Evolutionary conservation across 2,888 invertebrate genomes (phyloP).

Genomic region (Craniophora ligustri): DNA sequence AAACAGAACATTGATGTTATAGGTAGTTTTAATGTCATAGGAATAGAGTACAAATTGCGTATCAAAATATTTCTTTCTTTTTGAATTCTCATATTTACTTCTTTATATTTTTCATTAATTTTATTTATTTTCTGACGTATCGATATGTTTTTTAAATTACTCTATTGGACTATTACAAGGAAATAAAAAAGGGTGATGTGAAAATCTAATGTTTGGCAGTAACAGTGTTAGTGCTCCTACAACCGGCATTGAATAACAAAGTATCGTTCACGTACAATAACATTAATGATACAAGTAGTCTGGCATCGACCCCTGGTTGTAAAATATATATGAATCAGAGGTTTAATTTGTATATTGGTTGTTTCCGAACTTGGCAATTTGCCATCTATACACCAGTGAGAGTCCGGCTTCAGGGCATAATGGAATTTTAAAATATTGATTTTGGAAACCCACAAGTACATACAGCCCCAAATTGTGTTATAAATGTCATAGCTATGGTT

Average conservation of each 20-base stretch:
- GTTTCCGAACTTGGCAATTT: conserved; percentile 44
- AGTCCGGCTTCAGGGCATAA: conserved; percentile 38
- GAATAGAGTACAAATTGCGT: too few species aligned
- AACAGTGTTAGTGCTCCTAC: not conserved
- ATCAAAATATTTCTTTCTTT: too few species aligned
- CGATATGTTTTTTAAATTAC: too few species aligned
- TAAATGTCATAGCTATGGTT: too few species aligned
- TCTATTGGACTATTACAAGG: too few species aligned
- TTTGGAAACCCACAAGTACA: conserved; percentile 20
- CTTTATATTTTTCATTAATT: too few species aligned
- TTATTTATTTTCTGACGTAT: too few species aligned
- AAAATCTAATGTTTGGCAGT: not conserved
- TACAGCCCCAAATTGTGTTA: not conserved
- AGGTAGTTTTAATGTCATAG: too few species aligned
- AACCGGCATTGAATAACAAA: not conserved
- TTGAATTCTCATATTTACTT: too few species aligned
- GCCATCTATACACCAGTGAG: conserved; percentile 48
- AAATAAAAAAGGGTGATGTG: too few species aligned
- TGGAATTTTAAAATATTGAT: conserved; percentile 51
- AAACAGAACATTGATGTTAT: too few species aligned
- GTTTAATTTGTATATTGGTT: conserved; percentile 52
- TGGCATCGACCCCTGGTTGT: conserved; percentile 31
- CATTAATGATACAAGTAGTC: conserved; percentile 27
- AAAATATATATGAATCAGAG: conserved; percentile 43
- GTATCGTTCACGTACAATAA: not conserved